Conservation (phyloP, 37 sponge, comb jelly and placozoan species). For the Geodia barretti region DNA sequence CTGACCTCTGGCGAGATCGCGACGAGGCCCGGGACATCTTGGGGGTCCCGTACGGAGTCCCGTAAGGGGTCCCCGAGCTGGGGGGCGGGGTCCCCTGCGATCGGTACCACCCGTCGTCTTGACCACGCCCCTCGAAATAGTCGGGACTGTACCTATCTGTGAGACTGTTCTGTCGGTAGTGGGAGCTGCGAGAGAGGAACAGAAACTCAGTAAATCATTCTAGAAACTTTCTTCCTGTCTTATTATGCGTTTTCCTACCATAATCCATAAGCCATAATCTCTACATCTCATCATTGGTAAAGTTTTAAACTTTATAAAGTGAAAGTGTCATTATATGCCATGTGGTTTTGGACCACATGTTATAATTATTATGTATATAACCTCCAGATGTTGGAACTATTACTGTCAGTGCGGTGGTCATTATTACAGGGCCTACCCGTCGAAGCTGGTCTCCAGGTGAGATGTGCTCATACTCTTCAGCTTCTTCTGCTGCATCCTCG, state of each 20-base stretch:
- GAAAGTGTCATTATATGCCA: no score
- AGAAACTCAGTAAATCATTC: no score
- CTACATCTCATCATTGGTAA: no score
- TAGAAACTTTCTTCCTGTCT: no score
- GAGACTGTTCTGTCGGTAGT: background rate
- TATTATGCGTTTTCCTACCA: no score
- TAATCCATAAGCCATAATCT: no score
- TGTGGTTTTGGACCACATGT: no score
- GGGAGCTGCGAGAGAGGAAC: background rate
- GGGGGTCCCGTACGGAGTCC: conserved; percentile 22
- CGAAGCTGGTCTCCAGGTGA: background rate
- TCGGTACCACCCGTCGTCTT: background rate
- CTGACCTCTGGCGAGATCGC: background rate
- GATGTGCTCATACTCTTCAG: background rate
- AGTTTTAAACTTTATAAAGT: no score
- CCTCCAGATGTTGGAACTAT: no score
- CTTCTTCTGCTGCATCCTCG: background rate
- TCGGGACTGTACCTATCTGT: background rate
- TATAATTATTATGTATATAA: no score
- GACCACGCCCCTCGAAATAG: background rate
- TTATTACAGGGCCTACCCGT: background rate
- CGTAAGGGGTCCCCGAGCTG: background rate
- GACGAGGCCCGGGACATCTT: conserved; percentile 23
- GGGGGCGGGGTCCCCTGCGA: background rate
- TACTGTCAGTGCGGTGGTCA: background rate